Conservation (phyloP, 2,113 vertebrate genomes). For the Alethe diademata region DNA sequence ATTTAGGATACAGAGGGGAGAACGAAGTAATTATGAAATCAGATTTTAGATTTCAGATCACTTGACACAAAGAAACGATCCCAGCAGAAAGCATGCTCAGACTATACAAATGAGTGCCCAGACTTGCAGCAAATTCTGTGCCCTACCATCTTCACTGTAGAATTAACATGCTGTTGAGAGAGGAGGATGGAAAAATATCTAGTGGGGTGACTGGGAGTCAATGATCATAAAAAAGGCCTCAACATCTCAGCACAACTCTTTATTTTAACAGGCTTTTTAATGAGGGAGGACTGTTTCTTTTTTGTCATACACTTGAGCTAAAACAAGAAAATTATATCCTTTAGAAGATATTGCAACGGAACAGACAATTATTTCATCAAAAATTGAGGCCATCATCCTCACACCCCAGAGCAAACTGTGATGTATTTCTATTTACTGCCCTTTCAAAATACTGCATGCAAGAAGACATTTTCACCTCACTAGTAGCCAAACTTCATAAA, state of each 20-base stretch:
- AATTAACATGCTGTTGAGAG: neutral
- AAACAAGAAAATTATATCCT: neutral
- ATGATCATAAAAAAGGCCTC: neutral
- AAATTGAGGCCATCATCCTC: neutral
- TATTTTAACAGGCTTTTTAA: neutral
- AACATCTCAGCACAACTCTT: neutral
- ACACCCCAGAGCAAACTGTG: neutral
- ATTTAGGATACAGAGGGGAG: neutral
- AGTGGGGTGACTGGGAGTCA: neutral
- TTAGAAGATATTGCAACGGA: neutral
- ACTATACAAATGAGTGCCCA: neutral
- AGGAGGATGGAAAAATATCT: neutral
- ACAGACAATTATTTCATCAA: neutral
- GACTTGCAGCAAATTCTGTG: neutral
- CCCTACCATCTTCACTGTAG: neutral
- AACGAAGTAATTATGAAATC: neutral
- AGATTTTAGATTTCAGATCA: neutral
- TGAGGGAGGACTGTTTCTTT: neutral
- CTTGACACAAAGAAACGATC: neutral
- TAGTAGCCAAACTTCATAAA: neutral
- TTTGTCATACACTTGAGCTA: neutral
- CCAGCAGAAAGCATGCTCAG: neutral
- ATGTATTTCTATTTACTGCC: neutral
- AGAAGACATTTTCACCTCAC: neutral
- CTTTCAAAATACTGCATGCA: neutral